Base-by-base conservation (phyloP, 2,888 invertebrate genomes). In the Ypsolopha sequella region DNA sequence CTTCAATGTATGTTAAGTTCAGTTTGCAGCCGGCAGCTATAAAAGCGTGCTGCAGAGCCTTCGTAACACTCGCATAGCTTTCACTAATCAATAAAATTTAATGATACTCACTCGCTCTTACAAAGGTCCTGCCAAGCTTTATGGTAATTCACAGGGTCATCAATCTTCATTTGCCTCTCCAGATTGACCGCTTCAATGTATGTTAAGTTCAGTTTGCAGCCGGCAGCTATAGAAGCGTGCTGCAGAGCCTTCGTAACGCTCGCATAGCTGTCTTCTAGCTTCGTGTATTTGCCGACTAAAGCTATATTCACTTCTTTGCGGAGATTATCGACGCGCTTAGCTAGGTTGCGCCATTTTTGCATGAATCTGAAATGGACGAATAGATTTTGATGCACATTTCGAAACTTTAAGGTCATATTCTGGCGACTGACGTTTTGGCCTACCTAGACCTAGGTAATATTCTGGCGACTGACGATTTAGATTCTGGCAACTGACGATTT, bases 231-330 rank as follows among this genome's bases (percentile, higher is more conserved):
- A 1, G 96, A 91, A 0, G 99, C 96, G 75, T 99, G 99, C 61
- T 96, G 93, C 44, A 99, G 76, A 0, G 99, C 95, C 80, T 99
- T 99, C 0, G 93, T 93, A 0, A 99, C 95, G 0, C 99, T 99
- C 0, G 98, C 95, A 69, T 99, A 99, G 0, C 99, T 93, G 81
- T 99, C 99, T 69, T 96, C 94, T 10, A 98, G 82, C 68, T 94
- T 93, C 0, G 98, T 98, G 70, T 99, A 99, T 82, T 99, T 99
- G 6, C 99, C 99, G 1, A 99, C 99, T 3, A 99, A 84, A 1
- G 95, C 95, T 53, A 99, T 98, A 55, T 89, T 92, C 0, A 98
- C 95, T 68, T 92, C 93, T 64, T 93, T 92, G n/a, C 93, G 90
- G 8, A 97, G 81, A 59, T 92, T 92, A 65, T 97, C 96, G 41